Evolutionary conservation across 2,888 invertebrate genomes (phyloP).

Genomic region (Thecocarcelia acutangulata): DNA sequence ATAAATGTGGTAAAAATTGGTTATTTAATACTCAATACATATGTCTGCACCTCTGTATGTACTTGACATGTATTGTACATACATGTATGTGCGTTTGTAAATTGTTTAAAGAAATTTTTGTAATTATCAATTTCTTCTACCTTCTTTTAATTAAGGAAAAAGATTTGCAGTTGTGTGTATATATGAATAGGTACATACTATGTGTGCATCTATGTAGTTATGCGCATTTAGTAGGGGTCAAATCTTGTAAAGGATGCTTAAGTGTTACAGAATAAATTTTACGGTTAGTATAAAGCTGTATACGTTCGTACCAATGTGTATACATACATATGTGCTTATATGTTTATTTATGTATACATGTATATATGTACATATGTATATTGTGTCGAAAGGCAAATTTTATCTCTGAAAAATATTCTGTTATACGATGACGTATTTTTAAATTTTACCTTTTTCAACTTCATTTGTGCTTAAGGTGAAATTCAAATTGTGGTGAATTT

Average conservation of each 20-base stretch:
- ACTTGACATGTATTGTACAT: background rate
- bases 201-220: background rate
- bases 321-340: background rate
- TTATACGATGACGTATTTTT: too few relatives aligned
- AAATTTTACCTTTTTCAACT: background rate
- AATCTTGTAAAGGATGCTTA: conserved; percentile 55
- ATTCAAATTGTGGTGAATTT: background rate
- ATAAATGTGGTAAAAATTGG: background rate
- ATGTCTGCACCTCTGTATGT: too few relatives aligned
- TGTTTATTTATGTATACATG: too few relatives aligned
- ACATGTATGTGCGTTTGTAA: background rate
- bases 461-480: conserved; percentile 12
- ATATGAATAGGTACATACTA: background rate
- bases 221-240: conserved; percentile 46
- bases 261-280: conserved; percentile 3
- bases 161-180: conserved; percentile 4
- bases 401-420: background rate
- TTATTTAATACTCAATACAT: too few relatives aligned
- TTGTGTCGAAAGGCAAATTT: background rate
- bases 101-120: too few relatives aligned
- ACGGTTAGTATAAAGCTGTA: conserved; percentile 22
- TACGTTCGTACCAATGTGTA: background rate
- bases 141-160: background rate
- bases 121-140: background rate
- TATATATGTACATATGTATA: background rate